Percentiles rank a stretch among this genome's conserved stretches.
These are phyloP conservation scores for Ictalurus furcatus DNA, from an alignment of 2,113 vertebrate species.

Conservation along the genomic window DNA sequence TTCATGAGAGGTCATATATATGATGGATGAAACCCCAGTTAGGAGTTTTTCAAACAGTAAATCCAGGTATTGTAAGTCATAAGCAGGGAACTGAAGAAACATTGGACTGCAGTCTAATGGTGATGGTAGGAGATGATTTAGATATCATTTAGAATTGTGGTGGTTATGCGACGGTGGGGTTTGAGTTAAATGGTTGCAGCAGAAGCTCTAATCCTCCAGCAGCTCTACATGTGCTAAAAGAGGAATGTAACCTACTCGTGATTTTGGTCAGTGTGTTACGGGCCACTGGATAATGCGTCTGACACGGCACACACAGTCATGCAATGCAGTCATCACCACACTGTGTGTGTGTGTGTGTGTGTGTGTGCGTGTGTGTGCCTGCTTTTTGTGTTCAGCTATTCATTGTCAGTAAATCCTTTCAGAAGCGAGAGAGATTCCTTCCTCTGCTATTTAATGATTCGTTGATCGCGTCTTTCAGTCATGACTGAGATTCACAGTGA, in stretches of 20 bases:
- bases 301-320: constrained; percentile 32
- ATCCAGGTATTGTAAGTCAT: too few relatives aligned
- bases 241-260: constrained; percentile 19
- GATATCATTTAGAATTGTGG: neutral
- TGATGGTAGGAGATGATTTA: too few relatives aligned
- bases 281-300: constrained; percentile 41
- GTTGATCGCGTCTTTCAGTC: neutral
- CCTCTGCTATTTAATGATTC: neutral
- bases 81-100: neutral
- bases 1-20: neutral
- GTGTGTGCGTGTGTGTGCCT: neutral
- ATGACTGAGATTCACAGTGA: neutral
- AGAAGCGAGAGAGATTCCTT: neutral
- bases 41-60: neutral
- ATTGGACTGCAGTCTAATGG: neutral
- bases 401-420: constrained; percentile 6
- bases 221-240: neutral
- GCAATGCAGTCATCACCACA: constrained; percentile 8
- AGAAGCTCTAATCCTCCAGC: neutral
- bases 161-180: neutral
- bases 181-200: neutral
- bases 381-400: neutral
- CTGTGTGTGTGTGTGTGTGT: constrained; percentile 23
- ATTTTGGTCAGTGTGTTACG: constrained; percentile 44
- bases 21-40: neutral